A percentile compares a stretch with the other conserved stretches of the same genome.
Evolutionary conservation across 2,113 vertebrate species (phyloP).

Genomic region (Calidris pugnax): DNA sequence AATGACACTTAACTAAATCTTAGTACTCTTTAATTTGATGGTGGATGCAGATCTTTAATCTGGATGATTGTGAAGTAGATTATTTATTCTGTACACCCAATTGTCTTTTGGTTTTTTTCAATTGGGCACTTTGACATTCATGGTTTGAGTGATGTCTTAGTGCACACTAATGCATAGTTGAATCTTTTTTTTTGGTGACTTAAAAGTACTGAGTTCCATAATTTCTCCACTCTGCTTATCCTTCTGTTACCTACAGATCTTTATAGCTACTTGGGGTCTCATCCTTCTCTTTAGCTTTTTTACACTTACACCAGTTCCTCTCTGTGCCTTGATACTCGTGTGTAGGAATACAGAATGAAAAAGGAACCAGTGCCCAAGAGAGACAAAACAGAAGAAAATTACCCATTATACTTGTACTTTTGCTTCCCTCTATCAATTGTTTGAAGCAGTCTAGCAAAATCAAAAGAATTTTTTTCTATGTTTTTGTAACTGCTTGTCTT

Average conservation of each 20-base stretch:
- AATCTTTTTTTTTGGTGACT: background rate
- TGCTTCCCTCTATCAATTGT: background rate
- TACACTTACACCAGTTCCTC: fast-evolving
- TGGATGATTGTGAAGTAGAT: background rate
- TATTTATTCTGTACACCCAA: background rate
- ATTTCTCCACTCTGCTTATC: background rate
- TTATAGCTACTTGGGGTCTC: background rate
- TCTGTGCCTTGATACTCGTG: background rate
- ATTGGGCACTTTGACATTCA: background rate
- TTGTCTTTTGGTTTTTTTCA: background rate
- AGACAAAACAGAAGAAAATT: background rate
- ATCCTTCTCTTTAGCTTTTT: background rate
- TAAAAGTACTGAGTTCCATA: background rate
- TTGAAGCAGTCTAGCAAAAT: background rate
- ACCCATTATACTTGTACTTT: background rate
- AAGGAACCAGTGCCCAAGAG: background rate
- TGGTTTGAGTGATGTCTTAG: background rate
- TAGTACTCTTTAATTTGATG: background rate
- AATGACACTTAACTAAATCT: background rate
- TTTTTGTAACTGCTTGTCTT: background rate
- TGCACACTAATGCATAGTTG: background rate
- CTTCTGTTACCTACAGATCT: background rate
- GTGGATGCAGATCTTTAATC: background rate
- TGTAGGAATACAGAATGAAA: background rate
- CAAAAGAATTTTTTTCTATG: background rate